A percentile compares a stretch with the other conserved stretches of the same genome.
phyloP scores from a whole-genome alignment of 2,113 vertebrate species.

The Pholis gunnellus region DNA sequence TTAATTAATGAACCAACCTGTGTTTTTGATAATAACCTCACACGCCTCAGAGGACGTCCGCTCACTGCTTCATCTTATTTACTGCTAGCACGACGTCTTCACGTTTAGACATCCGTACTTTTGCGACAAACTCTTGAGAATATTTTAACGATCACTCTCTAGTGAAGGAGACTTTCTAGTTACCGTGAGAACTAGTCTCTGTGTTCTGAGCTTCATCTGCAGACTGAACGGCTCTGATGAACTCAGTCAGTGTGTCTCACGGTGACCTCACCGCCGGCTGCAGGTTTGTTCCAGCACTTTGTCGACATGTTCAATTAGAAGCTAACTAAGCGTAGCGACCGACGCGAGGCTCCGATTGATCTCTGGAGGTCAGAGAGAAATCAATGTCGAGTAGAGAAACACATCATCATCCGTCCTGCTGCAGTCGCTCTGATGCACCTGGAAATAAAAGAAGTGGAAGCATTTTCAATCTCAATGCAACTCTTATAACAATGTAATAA shows the following conservation, averaged over 20 bases:
- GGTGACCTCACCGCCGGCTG: background rate
- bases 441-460: slow-evolving; percentile 5
- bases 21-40: background rate
- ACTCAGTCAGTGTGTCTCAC: no score
- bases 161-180: no score
- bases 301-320: slow-evolving; percentile 9
- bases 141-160: no score
- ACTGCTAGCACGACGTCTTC: background rate
- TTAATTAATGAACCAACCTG: background rate
- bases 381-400: slow-evolving; percentile 37
- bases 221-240: background rate
- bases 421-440: slow-evolving; percentile 26
- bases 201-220: background rate
- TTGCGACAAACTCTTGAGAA: no score
- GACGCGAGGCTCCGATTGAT: slow-evolving; percentile 20
- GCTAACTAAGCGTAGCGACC: background rate
- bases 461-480: no score
- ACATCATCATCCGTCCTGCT: slow-evolving; percentile 18
- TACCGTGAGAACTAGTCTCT: no score
- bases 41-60: background rate
- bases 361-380: background rate
- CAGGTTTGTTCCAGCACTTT: background rate
- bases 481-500: no score
- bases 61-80: background rate
- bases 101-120: background rate